Evolutionary conservation across 1,140 invertebrate genomes (phyloP), one percentile per base, ranked within the genome.

Genomic region (Drosophila sucinea): DNA sequence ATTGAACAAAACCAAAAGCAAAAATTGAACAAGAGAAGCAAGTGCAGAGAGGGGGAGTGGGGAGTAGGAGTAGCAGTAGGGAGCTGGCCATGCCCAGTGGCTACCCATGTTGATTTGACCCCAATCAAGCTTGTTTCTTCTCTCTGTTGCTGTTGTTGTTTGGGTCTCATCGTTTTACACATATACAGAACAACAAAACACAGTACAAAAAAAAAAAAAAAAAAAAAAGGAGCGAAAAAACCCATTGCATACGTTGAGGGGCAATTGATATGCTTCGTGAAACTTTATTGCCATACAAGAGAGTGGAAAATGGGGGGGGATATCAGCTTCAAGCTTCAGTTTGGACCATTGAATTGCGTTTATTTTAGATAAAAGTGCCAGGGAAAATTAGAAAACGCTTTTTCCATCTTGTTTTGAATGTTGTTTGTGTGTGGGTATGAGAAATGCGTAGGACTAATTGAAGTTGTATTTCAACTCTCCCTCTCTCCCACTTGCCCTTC

Each of bases 261-360:
- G 79, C 70, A 78, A 81, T 82, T 78, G 75, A 82, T 71, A 82
- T 68, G 79, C 75, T 78, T 55, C 75, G 76, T 83, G 80, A 79
- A 79, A 72, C 76, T 83, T 83, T 83, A 83, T 83, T 83, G 71
- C 76, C 63, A 32, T 60, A 47, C 61, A 33, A 38, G 47, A 27
- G 27, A 11, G 10, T 6, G 55, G 32, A 23, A 41, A 11, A 41
- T 4, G n/a, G 11, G n/a, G 35, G 3, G 11, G 8, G 10, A 38
- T 7, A 38, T 38, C 30, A 67, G 74, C 56, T 78, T 63, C 38
- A 51, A 51, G 63, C 77, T 38, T 38, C 35, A 38, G 8, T 38
- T 79, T 79, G 77, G 76, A 47, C 75, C 77, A 79, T 78, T 78
- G 76, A 78, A 78, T 78, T 78, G 75, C 76, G 75, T 68, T 78